A percentile compares a stretch with the other conserved stretches of the same genome.
phyloP scores from a whole-genome alignment of 1,140 invertebrate genomes.

The Tetraneura akinire region DNA sequence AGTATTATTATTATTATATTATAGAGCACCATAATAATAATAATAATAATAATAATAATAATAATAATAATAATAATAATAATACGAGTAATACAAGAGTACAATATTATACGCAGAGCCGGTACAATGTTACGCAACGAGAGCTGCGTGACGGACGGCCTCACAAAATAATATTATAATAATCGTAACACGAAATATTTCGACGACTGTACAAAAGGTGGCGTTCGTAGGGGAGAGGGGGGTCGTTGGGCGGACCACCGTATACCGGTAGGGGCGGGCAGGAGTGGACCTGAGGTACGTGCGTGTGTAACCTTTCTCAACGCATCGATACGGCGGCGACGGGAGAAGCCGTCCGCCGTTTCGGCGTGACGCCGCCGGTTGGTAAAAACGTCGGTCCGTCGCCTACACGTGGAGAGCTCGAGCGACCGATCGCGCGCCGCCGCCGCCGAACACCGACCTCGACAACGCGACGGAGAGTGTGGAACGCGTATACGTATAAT shows the following conservation, averaged over 20 bases:
- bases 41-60: too few species aligned
- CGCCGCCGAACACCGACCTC: conserved; percentile 54
- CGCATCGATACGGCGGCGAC: background rate
- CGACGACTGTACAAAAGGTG: background rate
- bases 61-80: too few species aligned
- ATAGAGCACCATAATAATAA: too few species aligned
- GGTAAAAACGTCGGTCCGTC: conserved; percentile 45
- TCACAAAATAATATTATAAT: background rate
- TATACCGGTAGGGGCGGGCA: background rate
- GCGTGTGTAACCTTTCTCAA: conserved; percentile 45
- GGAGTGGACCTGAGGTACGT: background rate
- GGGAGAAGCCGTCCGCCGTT: conserved; percentile 6
- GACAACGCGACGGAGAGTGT: conserved; percentile 53
- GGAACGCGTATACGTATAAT: conserved; percentile 18
- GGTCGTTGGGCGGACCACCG: background rate
- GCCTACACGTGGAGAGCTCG: conserved; percentile 51
- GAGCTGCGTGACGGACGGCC: background rate
- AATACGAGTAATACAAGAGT: too few species aligned
- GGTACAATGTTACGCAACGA: conserved; percentile 16
- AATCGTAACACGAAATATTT: conserved; percentile 23
- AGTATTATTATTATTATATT: too few species aligned
- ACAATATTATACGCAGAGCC: too few species aligned
- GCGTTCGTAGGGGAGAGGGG: background rate
- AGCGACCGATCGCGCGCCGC: conserved; percentile 14
- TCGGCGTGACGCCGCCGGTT: background rate